Evolutionary conservation across 2,797 vertebrate species (phyloP).

Genomic region (Dryobates pubescens): DNA sequence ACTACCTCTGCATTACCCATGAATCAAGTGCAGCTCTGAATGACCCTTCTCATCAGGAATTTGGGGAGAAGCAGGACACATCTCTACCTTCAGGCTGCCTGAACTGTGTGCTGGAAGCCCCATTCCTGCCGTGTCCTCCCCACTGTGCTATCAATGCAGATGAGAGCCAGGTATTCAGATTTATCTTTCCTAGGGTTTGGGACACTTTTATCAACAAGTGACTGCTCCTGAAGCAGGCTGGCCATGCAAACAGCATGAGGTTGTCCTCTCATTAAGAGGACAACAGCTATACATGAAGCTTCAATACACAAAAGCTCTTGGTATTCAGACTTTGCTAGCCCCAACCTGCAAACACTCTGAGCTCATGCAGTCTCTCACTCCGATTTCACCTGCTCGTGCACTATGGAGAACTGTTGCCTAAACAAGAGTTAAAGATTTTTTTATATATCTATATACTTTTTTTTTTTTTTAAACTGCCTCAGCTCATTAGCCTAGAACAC

Average conservation of each 20-base stretch:
- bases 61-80: not conserved
- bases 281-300: rapidly evolving
- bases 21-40: not conserved
- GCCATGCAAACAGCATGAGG: not conserved
- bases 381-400: not conserved
- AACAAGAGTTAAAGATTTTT: not conserved
- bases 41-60: not conserved
- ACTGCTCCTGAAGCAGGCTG: not conserved
- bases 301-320: rapidly evolving
- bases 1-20: not conserved
- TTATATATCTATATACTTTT: too few species aligned
- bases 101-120: not conserved
- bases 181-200: not conserved
- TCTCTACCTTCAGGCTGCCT: not conserved
- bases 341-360: not conserved
- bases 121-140: not conserved
- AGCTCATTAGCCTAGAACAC: not conserved
- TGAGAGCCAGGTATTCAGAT: not conserved
- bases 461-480: not conserved
- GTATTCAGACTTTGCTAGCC: not conserved
- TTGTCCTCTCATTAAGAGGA: not conserved
- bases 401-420: not conserved
- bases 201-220: not conserved
- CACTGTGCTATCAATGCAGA: not conserved
- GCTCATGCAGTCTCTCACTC: not conserved